Conservation (phyloP, 2,888 invertebrate genomes). For the Amblyteles armatorius region DNA sequence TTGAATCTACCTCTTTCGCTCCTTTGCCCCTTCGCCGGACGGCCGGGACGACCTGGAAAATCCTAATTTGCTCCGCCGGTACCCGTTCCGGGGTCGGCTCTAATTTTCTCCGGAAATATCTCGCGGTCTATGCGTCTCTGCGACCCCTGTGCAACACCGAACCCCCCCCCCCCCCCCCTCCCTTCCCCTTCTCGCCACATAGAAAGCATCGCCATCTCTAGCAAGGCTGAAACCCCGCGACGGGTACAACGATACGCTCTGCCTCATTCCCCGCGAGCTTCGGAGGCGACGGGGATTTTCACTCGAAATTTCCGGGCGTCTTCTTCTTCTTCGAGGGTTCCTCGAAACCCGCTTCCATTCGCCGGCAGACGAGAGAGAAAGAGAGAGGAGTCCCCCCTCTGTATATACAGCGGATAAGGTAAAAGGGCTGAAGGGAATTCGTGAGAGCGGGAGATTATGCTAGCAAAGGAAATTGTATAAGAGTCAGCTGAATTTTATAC, state of each 20-base stretch:
- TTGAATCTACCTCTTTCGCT: constrained; percentile 60
- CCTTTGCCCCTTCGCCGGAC: constrained; percentile 47
- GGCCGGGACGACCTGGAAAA: constrained; percentile 69
- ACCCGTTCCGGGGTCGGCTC: constrained; percentile 52
- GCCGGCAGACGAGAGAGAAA: constrained; percentile 4
- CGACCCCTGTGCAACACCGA: constrained; percentile 42
- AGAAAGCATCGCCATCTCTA: constrained; percentile 16
- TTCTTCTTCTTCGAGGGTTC: constrained; percentile 38
- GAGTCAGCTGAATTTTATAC: constrained; percentile 50
- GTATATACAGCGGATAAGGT: constrained; percentile 25
- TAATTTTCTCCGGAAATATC: constrained; percentile 70
- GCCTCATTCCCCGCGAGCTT: constrained; percentile 43
- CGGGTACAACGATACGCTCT: constrained; percentile 61
- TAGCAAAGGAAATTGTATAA: constrained; percentile 58
- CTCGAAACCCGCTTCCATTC: constrained; percentile 47
- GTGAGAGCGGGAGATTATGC: constrained; percentile 54
- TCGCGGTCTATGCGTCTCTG: constrained; percentile 31
- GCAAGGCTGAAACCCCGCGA: constrained; percentile 36
- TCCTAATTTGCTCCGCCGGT: constrained; percentile 70
- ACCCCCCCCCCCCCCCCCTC: neutral
- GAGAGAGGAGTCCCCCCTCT: neutral
- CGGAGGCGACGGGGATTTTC: constrained; percentile 47
- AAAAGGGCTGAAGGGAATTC: constrained; percentile 43
- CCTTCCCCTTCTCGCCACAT: neutral
- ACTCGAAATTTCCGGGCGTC: constrained; percentile 61